A percentile compares a stretch with the other conserved stretches of the same genome.
Evolutionary conservation across 2,888 invertebrate genomes (phyloP).

Genomic region (Philonicus albiceps): DNA sequence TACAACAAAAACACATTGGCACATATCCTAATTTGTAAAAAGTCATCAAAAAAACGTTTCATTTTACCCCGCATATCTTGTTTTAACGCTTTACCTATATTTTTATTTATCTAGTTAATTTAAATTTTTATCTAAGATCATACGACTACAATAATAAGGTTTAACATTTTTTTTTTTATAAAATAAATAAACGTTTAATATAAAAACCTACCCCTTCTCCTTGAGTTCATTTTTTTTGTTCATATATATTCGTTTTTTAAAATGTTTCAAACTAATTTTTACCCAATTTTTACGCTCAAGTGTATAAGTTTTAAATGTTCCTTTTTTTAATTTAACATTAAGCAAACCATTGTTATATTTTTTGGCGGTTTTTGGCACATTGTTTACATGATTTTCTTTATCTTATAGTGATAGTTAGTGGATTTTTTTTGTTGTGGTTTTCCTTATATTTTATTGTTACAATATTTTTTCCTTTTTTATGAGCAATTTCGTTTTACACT

Average conservation of each 20-base stretch:
- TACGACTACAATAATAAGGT: not conserved
- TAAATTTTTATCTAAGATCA: not conserved
- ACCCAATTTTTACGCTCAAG: not conserved
- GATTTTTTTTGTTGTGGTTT: not conserved
- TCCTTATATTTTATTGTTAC: not conserved
- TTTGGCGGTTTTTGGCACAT: conserved; percentile 16
- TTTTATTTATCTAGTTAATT: not conserved
- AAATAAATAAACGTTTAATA: conserved; percentile 30
- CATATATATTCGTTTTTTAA: not conserved
- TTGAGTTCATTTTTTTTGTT: not conserved
- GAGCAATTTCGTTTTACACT: not conserved
- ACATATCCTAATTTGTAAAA: not conserved
- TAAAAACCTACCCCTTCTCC: conserved; percentile 11
- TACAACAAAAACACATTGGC: not conserved
- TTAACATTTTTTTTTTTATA: not conserved
- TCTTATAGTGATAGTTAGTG: not conserved
- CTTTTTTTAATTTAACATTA: not conserved
- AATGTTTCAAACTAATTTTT: not conserved
- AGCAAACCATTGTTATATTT: not conserved
- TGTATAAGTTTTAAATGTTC: conserved; percentile 5
- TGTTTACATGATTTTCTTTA: not conserved
- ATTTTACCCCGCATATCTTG: not conserved
- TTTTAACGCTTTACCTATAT: not conserved
- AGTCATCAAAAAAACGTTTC: not conserved
- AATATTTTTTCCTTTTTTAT: not conserved